Evolutionary conservation across 2,888 invertebrate genomes (phyloP).

Genomic region (Cantharis rufa): DNA sequence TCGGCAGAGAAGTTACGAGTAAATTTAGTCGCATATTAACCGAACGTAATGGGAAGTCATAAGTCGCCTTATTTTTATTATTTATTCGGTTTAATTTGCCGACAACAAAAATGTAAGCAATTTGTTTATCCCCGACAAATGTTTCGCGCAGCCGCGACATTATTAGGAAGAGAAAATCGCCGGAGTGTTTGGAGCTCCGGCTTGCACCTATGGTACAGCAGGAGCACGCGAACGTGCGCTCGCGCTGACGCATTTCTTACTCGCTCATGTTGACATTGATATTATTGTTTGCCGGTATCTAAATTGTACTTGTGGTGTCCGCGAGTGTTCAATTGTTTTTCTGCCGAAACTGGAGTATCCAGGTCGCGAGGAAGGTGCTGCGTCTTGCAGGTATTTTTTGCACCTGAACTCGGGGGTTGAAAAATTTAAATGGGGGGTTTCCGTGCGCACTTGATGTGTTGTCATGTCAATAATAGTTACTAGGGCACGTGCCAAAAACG

Average conservation of each 20-base stretch:
- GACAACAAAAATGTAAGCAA: neutral
- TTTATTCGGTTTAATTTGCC: neutral
- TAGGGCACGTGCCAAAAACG: constrained; percentile 24
- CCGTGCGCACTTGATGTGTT: constrained; percentile 22
- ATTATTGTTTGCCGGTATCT: constrained; percentile 19
- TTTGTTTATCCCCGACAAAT: constrained; percentile 46
- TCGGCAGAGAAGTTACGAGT: neutral
- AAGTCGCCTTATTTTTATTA: neutral
- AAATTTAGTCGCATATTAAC: neutral
- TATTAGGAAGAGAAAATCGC: constrained; percentile 38
- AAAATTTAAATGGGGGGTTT: neutral
- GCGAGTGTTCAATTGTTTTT: constrained; percentile 4
- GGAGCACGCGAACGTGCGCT: constrained; percentile 21
- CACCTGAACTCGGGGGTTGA: neutral
- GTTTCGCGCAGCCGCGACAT: constrained; percentile 38
- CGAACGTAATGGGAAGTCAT: neutral
- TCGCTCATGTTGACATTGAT: constrained; percentile 23
- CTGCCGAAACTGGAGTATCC: neutral
- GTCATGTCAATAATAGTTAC: constrained; percentile 24
- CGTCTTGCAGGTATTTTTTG: constrained; percentile 4
- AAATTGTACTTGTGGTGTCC: constrained; percentile 20
- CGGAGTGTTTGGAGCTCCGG: constrained; percentile 17
- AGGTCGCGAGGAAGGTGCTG: neutral
- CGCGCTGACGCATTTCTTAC: constrained; percentile 28
- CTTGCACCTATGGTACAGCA: constrained; percentile 20